Conservation (phyloP, 2,888 invertebrate species). For the Leucania comma region DNA sequence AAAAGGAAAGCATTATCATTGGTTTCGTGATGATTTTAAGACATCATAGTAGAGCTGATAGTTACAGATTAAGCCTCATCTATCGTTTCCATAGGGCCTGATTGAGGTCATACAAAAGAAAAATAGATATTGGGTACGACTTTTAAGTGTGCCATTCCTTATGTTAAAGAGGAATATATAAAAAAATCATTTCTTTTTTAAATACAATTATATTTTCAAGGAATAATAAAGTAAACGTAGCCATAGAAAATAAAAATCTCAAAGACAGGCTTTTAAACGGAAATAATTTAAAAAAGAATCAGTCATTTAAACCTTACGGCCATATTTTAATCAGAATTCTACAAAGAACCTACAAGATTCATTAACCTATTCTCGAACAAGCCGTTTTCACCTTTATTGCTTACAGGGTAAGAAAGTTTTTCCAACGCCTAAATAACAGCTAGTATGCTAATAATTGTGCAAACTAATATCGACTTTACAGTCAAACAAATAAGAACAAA, state of each 20-base stretch:
- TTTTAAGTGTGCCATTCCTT: no score
- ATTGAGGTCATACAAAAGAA: no score
- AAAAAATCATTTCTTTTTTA: no score
- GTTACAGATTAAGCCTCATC: no score
- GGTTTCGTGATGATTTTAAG: no score
- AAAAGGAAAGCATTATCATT: no score
- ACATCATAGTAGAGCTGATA: no score
- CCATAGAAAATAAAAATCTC: neutral
- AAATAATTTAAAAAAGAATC: constrained; percentile 43
- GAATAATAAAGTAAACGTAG: no score
- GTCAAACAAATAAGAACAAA: constrained; percentile 12
- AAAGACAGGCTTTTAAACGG: constrained; percentile 19
- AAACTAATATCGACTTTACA: constrained; percentile 20
- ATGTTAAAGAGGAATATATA: no score
- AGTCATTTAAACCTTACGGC: constrained; percentile 42
- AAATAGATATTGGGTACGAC: no score
- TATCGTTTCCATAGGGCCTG: no score
- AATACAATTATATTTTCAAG: no score
- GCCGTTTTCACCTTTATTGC: constrained; percentile 11
- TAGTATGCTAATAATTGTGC: neutral
- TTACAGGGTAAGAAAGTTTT: constrained; percentile 18
- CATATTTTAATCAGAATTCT: constrained; percentile 59
- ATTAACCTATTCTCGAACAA: constrained; percentile 34
- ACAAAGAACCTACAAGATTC: constrained; percentile 48
- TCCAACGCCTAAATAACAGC: constrained; percentile 7